Evolutionary conservation across 2,888 invertebrate species (phyloP), one percentile per base, ranked within the genome.

Genomic region (Acronicta alni): DNA sequence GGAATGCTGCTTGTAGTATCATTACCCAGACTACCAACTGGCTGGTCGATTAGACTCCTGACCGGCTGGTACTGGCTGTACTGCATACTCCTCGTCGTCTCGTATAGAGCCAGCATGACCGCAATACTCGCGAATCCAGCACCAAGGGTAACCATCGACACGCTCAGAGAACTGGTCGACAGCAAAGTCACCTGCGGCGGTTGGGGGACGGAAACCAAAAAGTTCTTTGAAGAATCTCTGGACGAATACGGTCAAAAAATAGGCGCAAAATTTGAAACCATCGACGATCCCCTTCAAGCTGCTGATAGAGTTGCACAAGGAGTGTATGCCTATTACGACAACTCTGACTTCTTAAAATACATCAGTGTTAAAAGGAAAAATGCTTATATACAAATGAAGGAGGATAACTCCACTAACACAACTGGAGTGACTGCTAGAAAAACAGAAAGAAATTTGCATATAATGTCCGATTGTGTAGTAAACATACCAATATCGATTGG

Each of bases 1-100:
- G 96, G 97, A 75, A 98, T 98, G 97, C 85, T 97, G 46, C 90
- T 98, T 7, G 95, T 97, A 67, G 96, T 98, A 23, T 97, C 97
- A 0, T 82, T 98, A 56, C 97, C 98, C 0, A 96, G 95, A 79
- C 91, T 97, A 72, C 97, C 98, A 0, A 94, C 95, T 15, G 97
- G 96, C 15, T 98, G 98, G 97, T 96, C 98, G 0, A 92, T 98
- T 41, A 94, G 98, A 35, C 92, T 98, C 26, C 92, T 98, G 14
- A 97, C 97, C 1, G 98, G 98, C 0, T 98, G 97, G 96, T 98
- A 97, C 89, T 98, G 97, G 97, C 86, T 98, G 2, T 98, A 97
- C 83, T 97, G 97, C 80, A 96, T 97, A 63, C 92, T 98, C 4
- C 95, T 98, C 6, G 97, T 97, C 0, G 97, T 97, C 0, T 95